These are phyloP conservation scores for Hydrozoanthus gracilis DNA, from an alignment of 92 coral and sea anemone genomes.

Conservation along the genomic window DNA sequence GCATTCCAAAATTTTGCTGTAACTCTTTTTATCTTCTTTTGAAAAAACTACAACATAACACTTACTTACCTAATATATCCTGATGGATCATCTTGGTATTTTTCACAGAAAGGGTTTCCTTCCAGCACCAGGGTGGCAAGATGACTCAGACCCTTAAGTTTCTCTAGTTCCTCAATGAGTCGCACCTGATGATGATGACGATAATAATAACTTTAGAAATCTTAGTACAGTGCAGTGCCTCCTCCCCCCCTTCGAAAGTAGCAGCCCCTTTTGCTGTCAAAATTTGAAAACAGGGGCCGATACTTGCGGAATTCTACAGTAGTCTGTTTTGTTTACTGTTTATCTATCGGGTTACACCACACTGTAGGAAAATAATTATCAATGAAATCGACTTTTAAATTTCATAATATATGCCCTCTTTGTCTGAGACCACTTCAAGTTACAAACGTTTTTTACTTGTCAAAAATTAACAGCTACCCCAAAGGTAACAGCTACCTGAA, in stretches of 20 bases:
- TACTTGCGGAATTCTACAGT: too few species aligned
- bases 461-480: too few species aligned
- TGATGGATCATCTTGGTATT: conserved; percentile 66
- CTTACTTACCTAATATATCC: conserved; percentile 78
- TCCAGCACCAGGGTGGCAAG: conserved; percentile 74
- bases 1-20: neutral
- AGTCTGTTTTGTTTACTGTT: too few species aligned
- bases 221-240: neutral
- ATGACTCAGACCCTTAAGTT: conserved; percentile 80
- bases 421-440: too few species aligned
- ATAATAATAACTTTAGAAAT: neutral
- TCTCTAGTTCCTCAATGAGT: conserved; percentile 86
- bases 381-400: too few species aligned
- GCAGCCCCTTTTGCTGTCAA: neutral
- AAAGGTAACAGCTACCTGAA: too few species aligned
- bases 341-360: too few species aligned
- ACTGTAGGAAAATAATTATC: too few species aligned
- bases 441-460: too few species aligned
- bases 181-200: conserved; percentile 55
- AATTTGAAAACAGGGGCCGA: neutral
- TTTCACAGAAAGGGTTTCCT: conserved; percentile 92
- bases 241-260: neutral
- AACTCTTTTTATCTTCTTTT: neutral
- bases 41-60: neutral
- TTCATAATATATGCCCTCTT: too few species aligned